phyloP scores from a whole-genome alignment of 2,797 vertebrate genomes.

The Tenualosa thibaudeaui region DNA sequence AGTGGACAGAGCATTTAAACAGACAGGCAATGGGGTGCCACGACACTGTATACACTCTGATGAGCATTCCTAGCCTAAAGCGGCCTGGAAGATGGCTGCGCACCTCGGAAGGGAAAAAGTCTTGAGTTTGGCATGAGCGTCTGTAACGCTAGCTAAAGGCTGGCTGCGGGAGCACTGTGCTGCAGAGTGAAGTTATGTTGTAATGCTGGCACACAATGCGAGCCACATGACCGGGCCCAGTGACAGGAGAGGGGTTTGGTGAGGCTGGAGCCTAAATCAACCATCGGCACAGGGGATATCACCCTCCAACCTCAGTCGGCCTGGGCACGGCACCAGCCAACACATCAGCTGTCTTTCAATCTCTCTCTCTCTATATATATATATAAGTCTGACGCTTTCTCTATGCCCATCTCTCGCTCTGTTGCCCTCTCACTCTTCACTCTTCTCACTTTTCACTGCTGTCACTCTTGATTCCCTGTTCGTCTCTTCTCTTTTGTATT shows the following conservation, averaged over 20 bases:
- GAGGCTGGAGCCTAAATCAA: not conserved
- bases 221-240: not conserved
- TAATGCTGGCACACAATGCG: not conserved
- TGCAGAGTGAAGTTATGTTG: not conserved
- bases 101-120: not conserved
- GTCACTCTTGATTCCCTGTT: not conserved
- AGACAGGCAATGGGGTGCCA: not conserved
- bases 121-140: not conserved
- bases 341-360: not conserved
- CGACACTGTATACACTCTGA: not conserved
- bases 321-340: not conserved
- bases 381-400: slow-evolving; percentile 8
- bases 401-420: slow-evolving; percentile 23
- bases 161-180: not conserved
- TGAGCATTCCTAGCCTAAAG: not conserved
- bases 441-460: not conserved
- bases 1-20: not conserved
- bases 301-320: not conserved
- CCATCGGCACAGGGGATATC: slow-evolving; percentile 8
- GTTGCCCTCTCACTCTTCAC: slow-evolving; percentile 15
- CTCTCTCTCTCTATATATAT: not conserved
- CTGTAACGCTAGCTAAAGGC: slow-evolving; percentile 2
- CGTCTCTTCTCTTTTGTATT: not conserved
- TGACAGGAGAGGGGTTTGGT: slow-evolving; percentile 2
- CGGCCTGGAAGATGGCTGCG: not conserved